These are phyloP conservation scores for Peromyscus aztecus DNA, from an alignment of 2,797 vertebrate genomes.

Conservation along the genomic window DNA sequence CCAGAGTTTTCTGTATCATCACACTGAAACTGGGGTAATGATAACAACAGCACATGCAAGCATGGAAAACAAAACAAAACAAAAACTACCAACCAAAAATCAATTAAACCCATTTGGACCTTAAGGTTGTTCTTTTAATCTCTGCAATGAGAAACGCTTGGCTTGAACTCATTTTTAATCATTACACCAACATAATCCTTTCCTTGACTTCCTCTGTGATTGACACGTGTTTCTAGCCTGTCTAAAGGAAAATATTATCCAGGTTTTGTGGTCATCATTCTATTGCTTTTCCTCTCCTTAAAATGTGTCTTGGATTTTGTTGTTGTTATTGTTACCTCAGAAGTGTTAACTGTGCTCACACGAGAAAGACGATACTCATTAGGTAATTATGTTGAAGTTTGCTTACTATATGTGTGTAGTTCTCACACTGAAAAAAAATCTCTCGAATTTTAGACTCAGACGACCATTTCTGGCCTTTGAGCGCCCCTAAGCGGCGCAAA, in stretches of 20 bases:
- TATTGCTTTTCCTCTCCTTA: not conserved
- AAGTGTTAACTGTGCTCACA: not conserved
- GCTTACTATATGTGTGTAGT: slow-evolving; percentile 32
- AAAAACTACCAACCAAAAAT: not conserved
- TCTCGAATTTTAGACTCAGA: slow-evolving; percentile 38
- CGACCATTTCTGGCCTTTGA: slow-evolving; percentile 85
- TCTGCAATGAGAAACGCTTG: not conserved
- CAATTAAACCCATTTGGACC: not conserved
- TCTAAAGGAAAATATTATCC: not conserved
- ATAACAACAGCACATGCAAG: not conserved
- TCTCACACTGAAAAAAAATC: slow-evolving; percentile 28
- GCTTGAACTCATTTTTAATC: not conserved
- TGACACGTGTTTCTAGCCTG: not conserved
- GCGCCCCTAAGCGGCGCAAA: slow-evolving; percentile 89
- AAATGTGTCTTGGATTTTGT: not conserved
- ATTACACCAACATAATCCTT: rapidly evolving
- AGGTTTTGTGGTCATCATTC: not conserved
- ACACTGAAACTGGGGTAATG: not conserved
- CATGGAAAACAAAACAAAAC: no score
- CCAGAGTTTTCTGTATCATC: not conserved
- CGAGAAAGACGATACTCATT: slow-evolving; percentile 26
- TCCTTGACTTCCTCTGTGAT: not conserved
- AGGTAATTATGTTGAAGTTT: slow-evolving; percentile 57
- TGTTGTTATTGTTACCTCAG: not conserved
- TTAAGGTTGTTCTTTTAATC: not conserved